These are phyloP conservation scores for Nyctibius grandis DNA, from an alignment of 2,797 vertebrate species.

Conservation along the genomic window DNA sequence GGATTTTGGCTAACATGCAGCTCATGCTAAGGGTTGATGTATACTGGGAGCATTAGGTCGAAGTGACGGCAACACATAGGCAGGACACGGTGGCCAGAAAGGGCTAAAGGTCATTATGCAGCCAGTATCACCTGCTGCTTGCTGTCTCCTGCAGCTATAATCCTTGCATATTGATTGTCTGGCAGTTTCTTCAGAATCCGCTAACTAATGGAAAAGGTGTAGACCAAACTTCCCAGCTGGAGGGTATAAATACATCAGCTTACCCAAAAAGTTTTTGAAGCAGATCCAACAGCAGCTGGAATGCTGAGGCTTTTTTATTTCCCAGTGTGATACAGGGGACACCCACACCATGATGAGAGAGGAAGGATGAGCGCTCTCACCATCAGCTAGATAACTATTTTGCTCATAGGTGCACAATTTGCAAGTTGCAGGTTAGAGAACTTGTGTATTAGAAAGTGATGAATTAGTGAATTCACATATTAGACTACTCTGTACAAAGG, in stretches of 20 bases:
- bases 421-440: not conserved
- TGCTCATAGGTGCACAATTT: not conserved
- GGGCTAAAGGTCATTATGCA: not conserved
- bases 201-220: not conserved
- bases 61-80: accelerated
- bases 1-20: not conserved
- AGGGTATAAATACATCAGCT: not conserved
- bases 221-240: not conserved
- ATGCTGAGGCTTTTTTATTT: not conserved
- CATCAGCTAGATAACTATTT: accelerated
- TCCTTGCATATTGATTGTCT: not conserved
- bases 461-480: not conserved
- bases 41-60: not conserved
- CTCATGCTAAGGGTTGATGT: not conserved
- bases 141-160: not conserved
- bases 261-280: not conserved
- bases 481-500: not conserved
- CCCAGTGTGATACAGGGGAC: not conserved
- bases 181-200: not conserved
- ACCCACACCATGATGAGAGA: accelerated
- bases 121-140: not conserved
- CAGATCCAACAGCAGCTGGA: not conserved
- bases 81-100: not conserved
- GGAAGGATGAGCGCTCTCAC: not conserved
- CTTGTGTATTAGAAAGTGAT: not conserved